Evolutionary conservation across 1,140 invertebrate genomes (phyloP), one percentile per base, ranked within the genome.

Genomic region (Euwallacea similis): DNA sequence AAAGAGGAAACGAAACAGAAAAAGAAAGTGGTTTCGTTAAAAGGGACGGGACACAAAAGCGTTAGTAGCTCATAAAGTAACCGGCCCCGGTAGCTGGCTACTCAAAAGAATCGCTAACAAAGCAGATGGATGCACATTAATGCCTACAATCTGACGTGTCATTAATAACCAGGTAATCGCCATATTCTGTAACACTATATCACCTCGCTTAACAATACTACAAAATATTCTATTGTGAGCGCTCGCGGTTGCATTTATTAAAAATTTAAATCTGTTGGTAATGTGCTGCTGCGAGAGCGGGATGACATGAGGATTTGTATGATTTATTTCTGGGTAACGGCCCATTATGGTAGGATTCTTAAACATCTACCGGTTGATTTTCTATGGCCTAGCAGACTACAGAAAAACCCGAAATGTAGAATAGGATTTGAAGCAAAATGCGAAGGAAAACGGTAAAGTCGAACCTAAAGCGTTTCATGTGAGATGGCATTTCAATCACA

Each of bases 131-230:
- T 76, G 73, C 75, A 75, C 76, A 69, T 76, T 77, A 77, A 77
- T 77, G 73, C 76, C 72, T 70, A 72, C 75, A 63, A 73, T 65
- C 76, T 76, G 76, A 77, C 76, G 60, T 64, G 73, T 76, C 76
- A 77, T 77, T 77, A 77, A 77, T 77, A 76, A 77, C 66, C 55
- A 54, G 70, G 73, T 77, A 76, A 77, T 77, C 76, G 73, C 72
- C 73, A 74, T 73, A 74, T 75, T 66, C 75, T 71, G 69, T 71
- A 71, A 71, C 63, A 62, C 59, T 71, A 71, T 71, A 71, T 71
- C 69, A 71, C 64, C 56, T 33, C 21, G 21, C 66, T 53, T 50
- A 71, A 71, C 69, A 71, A 71, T 71, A 62, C 62, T 71, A 71
- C 69, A 71, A 71, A 71, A 66, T 71, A 56, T 71, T 71, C 69